phyloP scores from a whole-genome alignment of 2,888 invertebrate species.

The Flexamia atlantica region DNA sequence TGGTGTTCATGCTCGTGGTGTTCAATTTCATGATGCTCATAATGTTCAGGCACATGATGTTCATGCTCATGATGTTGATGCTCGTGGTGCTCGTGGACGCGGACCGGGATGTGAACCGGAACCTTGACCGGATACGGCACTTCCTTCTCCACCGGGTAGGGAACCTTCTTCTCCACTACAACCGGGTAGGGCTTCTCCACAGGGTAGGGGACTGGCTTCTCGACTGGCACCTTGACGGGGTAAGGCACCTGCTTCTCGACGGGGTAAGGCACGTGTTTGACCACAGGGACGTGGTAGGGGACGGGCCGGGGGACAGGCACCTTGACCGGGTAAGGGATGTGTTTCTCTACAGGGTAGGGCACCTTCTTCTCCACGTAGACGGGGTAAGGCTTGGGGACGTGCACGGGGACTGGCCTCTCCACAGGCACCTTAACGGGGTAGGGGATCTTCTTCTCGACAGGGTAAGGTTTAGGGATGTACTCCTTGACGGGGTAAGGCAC shows the following conservation, averaged over 20 bases:
- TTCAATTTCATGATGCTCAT: too few relatives aligned
- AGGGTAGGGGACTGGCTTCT: conserved; percentile 66
- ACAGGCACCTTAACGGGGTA: conserved; percentile 69
- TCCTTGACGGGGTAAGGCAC: conserved; percentile 70
- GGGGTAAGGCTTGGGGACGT: conserved; percentile 69
- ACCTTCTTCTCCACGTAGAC: conserved; percentile 69
- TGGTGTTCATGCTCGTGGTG: too few relatives aligned
- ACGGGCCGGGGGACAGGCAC: conserved; percentile 65
- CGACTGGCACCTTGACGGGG: conserved; percentile 66
- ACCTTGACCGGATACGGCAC: conserved; percentile 63
- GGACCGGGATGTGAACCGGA: conserved; percentile 76
- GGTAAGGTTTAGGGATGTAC: conserved; percentile 69
- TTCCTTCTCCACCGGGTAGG: conserved; percentile 66
- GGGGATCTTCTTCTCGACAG: conserved; percentile 69
- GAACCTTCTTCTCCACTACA: conserved; percentile 67
- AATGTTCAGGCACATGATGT: background rate
- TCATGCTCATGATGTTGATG: background rate
- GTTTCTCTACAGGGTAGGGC: conserved; percentile 67
- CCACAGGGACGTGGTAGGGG: conserved; percentile 65
- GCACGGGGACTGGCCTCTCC: conserved; percentile 68
- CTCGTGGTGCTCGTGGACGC: background rate
- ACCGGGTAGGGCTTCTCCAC: conserved; percentile 64
- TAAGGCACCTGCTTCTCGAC: conserved; percentile 62
- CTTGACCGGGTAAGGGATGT: conserved; percentile 64
- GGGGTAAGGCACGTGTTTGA: conserved; percentile 65